Base-by-base conservation (phyloP, 2,113 vertebrate genomes). In the Lophotis ruficrista region DNA sequence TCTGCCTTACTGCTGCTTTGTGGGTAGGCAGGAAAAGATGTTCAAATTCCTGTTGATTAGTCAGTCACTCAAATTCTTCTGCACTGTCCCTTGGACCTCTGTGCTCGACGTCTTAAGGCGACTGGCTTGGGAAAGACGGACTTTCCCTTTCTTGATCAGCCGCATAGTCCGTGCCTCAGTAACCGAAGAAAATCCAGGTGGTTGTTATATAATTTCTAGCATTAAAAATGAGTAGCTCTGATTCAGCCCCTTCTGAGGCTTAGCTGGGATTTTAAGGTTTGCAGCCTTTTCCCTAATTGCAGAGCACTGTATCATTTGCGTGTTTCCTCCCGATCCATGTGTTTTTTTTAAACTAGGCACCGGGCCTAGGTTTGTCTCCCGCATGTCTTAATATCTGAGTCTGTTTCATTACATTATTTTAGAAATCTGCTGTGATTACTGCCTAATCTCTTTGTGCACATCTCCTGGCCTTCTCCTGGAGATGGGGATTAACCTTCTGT, bases 391-490 rank as follows among this genome's bases (percentile, higher is more conserved):
- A 10, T 58, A 60, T 48, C 9, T 1, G 86, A 65, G 43, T 69
- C 48, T 61, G 17, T 79, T 88, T 94, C 48, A 48, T 90, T 65
- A 45, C 12, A 24, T 50, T 70, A 81, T 83, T 89, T 93, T 57
- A 77, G 68, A 89, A 89, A 77, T 83, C n/a, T 88, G 24, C 62
- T 77, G 54, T 57, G 37, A 54, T 92, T 93, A 78, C 69, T 91
- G 16, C 33, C 65, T 82, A 71, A 82, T 90, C 73, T n/a, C 45
- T 87, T 84, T 72, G 75, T 72, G 47, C 22, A 83, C 19, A 22
- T 88, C 72, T 82, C 18, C 50, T 2, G 8, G 62, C 41, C 66
- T 92, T 76, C 64, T 91, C 61, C 68, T 94, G 62, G 82, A 94
- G 88, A 65, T 11, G 7, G 28, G 30, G 28, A 84, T 91, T 94